Conservation (phyloP, 2,888 invertebrate species). For the Crepidodera aurea region DNA sequence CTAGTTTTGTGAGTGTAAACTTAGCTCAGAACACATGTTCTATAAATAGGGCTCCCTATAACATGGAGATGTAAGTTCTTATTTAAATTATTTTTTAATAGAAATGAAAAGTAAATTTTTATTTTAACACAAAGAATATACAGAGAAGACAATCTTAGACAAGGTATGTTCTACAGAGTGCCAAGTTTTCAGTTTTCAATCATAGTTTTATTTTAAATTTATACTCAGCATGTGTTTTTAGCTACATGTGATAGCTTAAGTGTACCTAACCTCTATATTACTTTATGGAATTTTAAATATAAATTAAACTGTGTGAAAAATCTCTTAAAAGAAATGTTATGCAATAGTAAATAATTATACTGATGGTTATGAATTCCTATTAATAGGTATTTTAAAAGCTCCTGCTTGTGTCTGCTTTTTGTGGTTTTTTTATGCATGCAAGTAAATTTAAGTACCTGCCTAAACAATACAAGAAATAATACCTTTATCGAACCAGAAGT, state of each 20-base stretch:
- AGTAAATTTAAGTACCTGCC: too few species aligned
- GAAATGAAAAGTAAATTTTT: neutral
- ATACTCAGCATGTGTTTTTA: neutral
- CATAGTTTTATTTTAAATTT: too few species aligned
- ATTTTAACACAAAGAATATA: neutral
- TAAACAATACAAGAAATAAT: too few species aligned
- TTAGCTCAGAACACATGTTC: neutral
- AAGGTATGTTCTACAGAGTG: neutral
- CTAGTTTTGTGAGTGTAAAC: neutral
- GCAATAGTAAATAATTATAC: too few species aligned
- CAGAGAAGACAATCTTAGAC: neutral
- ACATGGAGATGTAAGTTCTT: neutral
- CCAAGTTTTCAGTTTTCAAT: neutral
- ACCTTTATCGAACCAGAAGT: too few species aligned
- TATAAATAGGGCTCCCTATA: conserved; percentile 2
- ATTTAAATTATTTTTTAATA: neutral
- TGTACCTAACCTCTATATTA: neutral
- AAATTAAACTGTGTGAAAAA: too few species aligned
- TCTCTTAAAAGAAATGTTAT: too few species aligned
- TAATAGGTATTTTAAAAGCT: too few species aligned
- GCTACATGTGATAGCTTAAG: neutral
- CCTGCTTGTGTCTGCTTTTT: too few species aligned
- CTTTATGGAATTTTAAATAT: too few species aligned
- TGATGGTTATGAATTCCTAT: too few species aligned
- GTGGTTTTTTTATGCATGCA: too few species aligned